Percentiles rank a stretch among this genome's conserved stretches.
Evolutionary conservation across 2,797 vertebrate species (phyloP).

Genomic region (Nyctibius grandis): DNA sequence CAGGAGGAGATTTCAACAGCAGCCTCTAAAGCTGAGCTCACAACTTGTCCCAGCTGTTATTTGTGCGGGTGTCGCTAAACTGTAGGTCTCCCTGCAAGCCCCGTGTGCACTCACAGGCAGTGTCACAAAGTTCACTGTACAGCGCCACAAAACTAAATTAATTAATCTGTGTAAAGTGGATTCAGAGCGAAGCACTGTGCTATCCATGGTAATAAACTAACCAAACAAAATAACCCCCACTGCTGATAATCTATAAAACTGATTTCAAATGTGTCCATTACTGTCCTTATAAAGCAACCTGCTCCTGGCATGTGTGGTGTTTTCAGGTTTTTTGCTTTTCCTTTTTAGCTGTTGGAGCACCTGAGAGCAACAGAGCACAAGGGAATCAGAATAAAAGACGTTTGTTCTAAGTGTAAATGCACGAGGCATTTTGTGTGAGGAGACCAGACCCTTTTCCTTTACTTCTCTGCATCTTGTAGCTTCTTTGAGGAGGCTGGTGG

Average conservation of each 20-base stretch:
- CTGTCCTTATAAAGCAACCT: not conserved
- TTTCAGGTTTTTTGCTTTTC: not conserved
- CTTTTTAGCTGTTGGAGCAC: not conserved
- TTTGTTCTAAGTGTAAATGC: slow-evolving; percentile 37
- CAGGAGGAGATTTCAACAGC: slow-evolving; percentile 11
- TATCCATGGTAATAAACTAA: not conserved
- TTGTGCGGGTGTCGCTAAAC: not conserved
- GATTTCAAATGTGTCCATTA: not conserved
- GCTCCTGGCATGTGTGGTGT: not conserved
- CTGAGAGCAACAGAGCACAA: slow-evolving; percentile 12
- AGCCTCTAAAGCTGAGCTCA: not conserved
- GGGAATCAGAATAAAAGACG: slow-evolving; percentile 26
- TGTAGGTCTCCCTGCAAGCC: not conserved
- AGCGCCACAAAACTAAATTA: not conserved
- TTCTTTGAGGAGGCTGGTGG: slow-evolving; percentile 71
- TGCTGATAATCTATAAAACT: not conserved
- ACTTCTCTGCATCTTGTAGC: slow-evolving; percentile 62
- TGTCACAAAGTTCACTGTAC: not conserved
- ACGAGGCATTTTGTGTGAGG: not conserved
- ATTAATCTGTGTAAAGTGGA: not conserved
- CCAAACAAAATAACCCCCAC: not conserved
- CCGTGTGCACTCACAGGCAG: accelerated
- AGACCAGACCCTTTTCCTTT: slow-evolving; percentile 17
- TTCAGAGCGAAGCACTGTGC: not conserved
- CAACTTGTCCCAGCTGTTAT: not conserved